Evolutionary conservation across 2,888 invertebrate genomes (phyloP).

Genomic region (Rhamnusium bicolor): DNA sequence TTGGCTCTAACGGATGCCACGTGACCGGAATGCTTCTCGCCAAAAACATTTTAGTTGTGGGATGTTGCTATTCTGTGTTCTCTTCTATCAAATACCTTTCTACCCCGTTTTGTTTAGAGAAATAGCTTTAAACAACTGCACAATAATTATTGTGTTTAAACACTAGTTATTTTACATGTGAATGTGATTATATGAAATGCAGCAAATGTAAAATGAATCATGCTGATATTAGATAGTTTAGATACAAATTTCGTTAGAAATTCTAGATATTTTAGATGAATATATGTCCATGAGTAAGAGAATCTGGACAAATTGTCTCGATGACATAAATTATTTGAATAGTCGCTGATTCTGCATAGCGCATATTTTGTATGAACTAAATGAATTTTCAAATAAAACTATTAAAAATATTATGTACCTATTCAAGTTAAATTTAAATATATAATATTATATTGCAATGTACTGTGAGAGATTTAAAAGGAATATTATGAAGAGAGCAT

Average conservation of each 20-base stretch:
- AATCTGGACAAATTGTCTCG: not conserved
- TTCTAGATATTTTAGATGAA: not conserved
- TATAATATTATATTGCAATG: not conserved
- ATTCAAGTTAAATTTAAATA: not conserved
- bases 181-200: not conserved
- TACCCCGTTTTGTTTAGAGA: conserved; percentile 47
- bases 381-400: not conserved
- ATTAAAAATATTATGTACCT: not conserved
- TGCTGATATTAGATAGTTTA: not conserved
- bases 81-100: conserved; percentile 50
- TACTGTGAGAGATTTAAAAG: not conserved
- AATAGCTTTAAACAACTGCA: conserved; percentile 47
- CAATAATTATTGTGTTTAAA: conserved; percentile 44
- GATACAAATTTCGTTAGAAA: not conserved
- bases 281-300: not conserved
- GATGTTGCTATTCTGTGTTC: conserved; percentile 48
- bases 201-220: not conserved
- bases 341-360: too few species aligned
- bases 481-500: not conserved
- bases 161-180: conserved; percentile 5
- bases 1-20: conserved; percentile 63
- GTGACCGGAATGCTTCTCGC: conserved; percentile 64
- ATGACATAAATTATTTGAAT: too few species aligned
- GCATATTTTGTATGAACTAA: too few species aligned
- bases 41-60: conserved; percentile 50